A percentile compares a stretch with the other conserved stretches of the same genome.
These are phyloP conservation scores for Hoplostethus mediterraneus DNA, from an alignment of 2,797 vertebrate genomes.

Conservation along the genomic window DNA sequence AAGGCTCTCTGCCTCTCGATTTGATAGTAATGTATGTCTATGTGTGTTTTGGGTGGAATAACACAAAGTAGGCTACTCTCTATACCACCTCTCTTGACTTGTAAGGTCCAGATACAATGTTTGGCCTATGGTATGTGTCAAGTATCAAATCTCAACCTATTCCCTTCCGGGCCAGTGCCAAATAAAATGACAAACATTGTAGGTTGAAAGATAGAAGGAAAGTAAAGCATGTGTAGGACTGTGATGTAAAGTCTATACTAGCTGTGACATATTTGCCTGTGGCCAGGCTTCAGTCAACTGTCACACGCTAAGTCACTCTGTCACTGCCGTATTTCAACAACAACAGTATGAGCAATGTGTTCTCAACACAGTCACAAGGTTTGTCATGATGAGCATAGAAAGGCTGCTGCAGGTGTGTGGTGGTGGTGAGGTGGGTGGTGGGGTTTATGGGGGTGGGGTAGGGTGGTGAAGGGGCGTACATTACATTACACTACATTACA, in stretches of 20 bases:
- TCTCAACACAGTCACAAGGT: conserved; percentile 67
- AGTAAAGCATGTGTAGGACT: conserved; percentile 52
- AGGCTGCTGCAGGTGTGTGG: conserved; percentile 27
- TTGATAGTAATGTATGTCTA: conserved; percentile 52
- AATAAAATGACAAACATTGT: conserved; percentile 61
- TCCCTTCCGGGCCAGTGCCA: conserved; percentile 63
- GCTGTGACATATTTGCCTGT: conserved; percentile 77
- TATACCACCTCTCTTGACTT: conserved; percentile 18
- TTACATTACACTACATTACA: too few species aligned
- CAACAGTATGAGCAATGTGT: conserved; percentile 65
- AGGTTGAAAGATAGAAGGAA: conserved; percentile 65
- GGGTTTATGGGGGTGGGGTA: not conserved
- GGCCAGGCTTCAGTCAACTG: conserved; percentile 71
- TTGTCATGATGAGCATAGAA: conserved; percentile 57
- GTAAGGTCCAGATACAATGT: conserved; percentile 44
- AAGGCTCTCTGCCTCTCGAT: conserved; percentile 59
- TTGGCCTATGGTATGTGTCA: conserved; percentile 60
- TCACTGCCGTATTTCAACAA: conserved; percentile 71
- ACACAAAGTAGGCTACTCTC: conserved; percentile 7
- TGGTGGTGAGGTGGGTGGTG: conserved; percentile 3
- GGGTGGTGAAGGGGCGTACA: too few species aligned
- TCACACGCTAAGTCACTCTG: conserved; percentile 69
- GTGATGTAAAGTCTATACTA: conserved; percentile 67
- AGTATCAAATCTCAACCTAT: conserved; percentile 54
- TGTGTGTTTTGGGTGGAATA: conserved; percentile 23